Conservation (phyloP, 1,140 invertebrate genomes). For the Bradysia coprophila region DNA sequence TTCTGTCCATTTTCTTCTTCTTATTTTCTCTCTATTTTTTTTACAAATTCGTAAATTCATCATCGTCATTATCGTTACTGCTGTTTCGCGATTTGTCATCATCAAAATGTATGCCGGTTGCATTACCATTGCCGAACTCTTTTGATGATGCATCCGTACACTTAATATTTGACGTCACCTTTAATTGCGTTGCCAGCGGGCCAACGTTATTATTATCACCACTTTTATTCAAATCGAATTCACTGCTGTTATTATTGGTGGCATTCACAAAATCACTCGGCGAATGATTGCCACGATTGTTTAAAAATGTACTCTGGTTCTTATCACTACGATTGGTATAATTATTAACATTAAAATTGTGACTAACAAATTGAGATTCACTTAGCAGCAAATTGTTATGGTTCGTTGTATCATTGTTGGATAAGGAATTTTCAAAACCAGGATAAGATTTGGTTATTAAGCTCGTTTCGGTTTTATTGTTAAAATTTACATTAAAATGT, state of each 20-base stretch:
- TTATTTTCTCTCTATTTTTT: too few species aligned
- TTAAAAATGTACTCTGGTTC: background rate
- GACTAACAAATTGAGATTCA: background rate
- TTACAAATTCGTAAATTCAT: background rate
- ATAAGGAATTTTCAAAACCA: background rate
- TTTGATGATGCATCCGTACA: too few species aligned
- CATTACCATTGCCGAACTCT: background rate
- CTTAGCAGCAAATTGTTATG: background rate
- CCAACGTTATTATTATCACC: background rate
- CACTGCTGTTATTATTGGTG: background rate
- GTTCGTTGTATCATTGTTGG: background rate
- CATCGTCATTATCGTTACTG: background rate
- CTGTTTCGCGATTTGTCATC: background rate
- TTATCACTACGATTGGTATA: background rate
- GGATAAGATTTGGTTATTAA: background rate
- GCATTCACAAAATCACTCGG: background rate
- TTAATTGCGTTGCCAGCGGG: too few species aligned
- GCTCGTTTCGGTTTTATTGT: background rate
- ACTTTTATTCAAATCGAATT: background rate
- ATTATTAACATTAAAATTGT: background rate
- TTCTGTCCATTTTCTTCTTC: too few species aligned
- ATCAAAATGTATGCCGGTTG: background rate
- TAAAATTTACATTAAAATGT: background rate
- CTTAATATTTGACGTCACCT: too few species aligned
- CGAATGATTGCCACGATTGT: background rate